A percentile compares a stretch with the other conserved stretches of the same genome.
phyloP scores from a whole-genome alignment of 2,797 vertebrate species.

The Acanthurus leucopareius region DNA sequence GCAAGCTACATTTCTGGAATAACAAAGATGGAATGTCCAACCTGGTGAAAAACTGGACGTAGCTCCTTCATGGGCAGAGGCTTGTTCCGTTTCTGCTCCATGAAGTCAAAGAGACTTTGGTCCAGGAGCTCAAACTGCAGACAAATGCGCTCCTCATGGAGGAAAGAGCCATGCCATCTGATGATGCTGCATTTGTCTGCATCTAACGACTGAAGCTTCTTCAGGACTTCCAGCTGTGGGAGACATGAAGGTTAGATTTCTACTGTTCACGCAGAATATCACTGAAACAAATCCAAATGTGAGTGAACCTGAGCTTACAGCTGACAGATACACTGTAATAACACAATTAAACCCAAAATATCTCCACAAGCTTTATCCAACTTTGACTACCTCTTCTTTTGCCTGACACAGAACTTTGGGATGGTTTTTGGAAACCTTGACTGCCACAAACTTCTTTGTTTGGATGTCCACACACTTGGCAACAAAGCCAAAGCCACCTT shows the following conservation, averaged over 20 bases:
- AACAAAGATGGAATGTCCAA: no score
- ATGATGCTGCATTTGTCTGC: background rate
- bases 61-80: no score
- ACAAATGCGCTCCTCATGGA: no score
- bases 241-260: background rate
- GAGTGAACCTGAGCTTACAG: background rate
- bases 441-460: background rate
- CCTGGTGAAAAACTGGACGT: no score
- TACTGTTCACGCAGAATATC: no score
- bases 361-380: background rate
- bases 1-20: no score
- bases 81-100: background rate
- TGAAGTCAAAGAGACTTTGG: background rate
- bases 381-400: background rate
- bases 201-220: background rate
- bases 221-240: background rate
- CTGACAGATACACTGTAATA: background rate
- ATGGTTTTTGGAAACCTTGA: background rate
- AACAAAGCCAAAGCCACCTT: no score
- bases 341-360: background rate
- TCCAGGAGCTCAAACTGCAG: no score
- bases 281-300: no score
- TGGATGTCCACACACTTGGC: background rate
- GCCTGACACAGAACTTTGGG: background rate
- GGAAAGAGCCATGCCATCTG: background rate